Conservation (phyloP, 1,140 invertebrate genomes). For the Megathymus violae region DNA sequence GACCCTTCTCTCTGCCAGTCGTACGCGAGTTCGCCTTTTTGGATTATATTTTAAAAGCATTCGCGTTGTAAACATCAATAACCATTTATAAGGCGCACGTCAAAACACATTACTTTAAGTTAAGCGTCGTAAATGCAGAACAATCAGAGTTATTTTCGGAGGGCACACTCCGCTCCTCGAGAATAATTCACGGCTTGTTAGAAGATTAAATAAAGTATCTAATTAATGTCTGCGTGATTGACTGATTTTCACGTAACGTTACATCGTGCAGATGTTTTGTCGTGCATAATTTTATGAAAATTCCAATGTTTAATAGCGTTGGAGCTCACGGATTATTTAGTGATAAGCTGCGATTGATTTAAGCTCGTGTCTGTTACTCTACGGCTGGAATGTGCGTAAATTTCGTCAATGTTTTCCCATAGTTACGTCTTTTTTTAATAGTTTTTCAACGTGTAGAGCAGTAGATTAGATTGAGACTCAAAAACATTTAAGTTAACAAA, state of each 20-base stretch:
- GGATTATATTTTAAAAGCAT: conserved; percentile 53
- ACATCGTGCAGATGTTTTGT: conserved; percentile 53
- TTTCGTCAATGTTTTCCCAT: neutral
- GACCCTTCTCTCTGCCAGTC: neutral
- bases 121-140: conserved; percentile 54
- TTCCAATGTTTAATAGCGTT: conserved; percentile 23
- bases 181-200: conserved; percentile 53
- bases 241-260: conserved; percentile 57
- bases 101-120: conserved; percentile 65
- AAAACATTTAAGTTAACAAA: too few species aligned
- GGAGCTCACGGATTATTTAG: conserved; percentile 20
- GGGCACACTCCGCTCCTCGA: conserved; percentile 46
- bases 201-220: conserved; percentile 62
- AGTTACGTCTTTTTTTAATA: too few species aligned
- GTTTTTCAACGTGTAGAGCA: too few species aligned
- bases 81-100: conserved; percentile 71
- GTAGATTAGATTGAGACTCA: too few species aligned
- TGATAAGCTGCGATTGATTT: conserved; percentile 24
- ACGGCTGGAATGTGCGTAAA: conserved; percentile 15
- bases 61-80: conserved; percentile 61
- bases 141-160: conserved; percentile 71
- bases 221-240: conserved; percentile 74
- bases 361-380: conserved; percentile 10
- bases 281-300: conserved; percentile 39
- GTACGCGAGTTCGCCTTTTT: neutral